Percentiles rank a stretch among this genome's conserved stretches.
Conservation (phyloP, 53 echinoderm and acorn worm species). For the Mesocentrotus franciscanus region DNA sequence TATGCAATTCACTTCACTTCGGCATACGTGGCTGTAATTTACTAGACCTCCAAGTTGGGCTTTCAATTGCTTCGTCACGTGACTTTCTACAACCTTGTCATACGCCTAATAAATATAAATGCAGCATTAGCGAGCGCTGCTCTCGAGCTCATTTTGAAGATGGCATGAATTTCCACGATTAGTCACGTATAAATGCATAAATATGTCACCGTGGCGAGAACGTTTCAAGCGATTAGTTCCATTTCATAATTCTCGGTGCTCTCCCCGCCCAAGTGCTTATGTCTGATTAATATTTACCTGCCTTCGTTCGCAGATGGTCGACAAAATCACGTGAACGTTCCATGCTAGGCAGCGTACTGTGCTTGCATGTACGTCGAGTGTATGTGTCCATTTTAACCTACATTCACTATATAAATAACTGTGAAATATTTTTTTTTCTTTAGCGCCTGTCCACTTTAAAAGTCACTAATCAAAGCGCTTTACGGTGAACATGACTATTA, state of each 20-base stretch:
- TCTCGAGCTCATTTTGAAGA: constrained; percentile 3
- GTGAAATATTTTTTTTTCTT: too few relatives aligned
- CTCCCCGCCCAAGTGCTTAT: constrained; percentile 6
- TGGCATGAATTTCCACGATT: constrained; percentile 24
- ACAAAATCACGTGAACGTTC: neutral
- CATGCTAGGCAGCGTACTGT: too few relatives aligned
- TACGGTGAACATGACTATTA: too few relatives aligned
- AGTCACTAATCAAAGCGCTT: too few relatives aligned
- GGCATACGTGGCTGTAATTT: neutral
- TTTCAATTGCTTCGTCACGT: neutral
- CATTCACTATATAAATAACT: too few relatives aligned
- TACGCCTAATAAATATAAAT: neutral
- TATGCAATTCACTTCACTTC: neutral
- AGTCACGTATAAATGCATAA: neutral
- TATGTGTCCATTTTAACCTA: too few relatives aligned
- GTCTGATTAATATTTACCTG: constrained; percentile 6
- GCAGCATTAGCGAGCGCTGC: neutral
- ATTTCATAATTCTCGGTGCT: constrained; percentile 1
- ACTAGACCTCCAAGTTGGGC: neutral
- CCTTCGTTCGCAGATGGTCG: neutral
- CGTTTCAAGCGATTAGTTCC: constrained; percentile 14
- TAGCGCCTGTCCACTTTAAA: too few relatives aligned
- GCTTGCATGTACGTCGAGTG: neutral
- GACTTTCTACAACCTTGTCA: neutral
- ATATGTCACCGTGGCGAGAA: neutral